These are phyloP conservation scores for Anastrepha obliqua DNA, from an alignment of 1,140 invertebrate genomes.

Conservation along the genomic window DNA sequence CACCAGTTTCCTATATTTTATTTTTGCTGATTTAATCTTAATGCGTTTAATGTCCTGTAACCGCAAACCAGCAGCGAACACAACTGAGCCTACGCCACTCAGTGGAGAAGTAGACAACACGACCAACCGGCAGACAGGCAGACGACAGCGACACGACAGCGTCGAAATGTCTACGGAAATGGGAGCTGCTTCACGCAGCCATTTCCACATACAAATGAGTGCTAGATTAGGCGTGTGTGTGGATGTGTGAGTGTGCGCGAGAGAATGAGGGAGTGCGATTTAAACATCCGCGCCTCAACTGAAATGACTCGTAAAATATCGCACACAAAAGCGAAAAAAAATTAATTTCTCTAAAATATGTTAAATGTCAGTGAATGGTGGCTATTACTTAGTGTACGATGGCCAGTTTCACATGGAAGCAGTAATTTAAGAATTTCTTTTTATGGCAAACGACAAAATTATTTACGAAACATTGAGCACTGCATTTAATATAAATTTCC, in stretches of 20 bases:
- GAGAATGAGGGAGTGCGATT: too few species aligned
- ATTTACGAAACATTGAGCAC: not conserved
- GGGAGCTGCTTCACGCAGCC: not conserved
- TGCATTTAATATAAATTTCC: too few species aligned
- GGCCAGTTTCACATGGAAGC: not conserved
- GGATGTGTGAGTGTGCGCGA: not conserved
- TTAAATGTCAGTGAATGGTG: not conserved
- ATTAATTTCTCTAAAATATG: conserved; percentile 29
- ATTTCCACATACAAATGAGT: not conserved
- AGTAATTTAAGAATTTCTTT: not conserved
- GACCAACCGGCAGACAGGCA: not conserved
- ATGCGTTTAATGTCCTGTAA: conserved; percentile 50
- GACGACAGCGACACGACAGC: not conserved
- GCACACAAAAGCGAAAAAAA: not conserved
- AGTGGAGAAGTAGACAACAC: not conserved
- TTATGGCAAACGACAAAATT: not conserved
- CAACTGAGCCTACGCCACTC: not conserved
- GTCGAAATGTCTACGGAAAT: conserved; percentile 29
- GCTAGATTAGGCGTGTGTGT: not conserved
- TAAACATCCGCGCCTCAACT: not conserved
- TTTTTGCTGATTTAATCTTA: conserved; percentile 47
- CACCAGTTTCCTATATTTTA: too few species aligned
- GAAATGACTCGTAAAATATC: conserved; percentile 47
- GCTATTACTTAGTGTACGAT: not conserved
- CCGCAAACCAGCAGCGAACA: not conserved